Conservation (phyloP, 2,888 invertebrate genomes). For the Tetramorium bicarinatum region DNA sequence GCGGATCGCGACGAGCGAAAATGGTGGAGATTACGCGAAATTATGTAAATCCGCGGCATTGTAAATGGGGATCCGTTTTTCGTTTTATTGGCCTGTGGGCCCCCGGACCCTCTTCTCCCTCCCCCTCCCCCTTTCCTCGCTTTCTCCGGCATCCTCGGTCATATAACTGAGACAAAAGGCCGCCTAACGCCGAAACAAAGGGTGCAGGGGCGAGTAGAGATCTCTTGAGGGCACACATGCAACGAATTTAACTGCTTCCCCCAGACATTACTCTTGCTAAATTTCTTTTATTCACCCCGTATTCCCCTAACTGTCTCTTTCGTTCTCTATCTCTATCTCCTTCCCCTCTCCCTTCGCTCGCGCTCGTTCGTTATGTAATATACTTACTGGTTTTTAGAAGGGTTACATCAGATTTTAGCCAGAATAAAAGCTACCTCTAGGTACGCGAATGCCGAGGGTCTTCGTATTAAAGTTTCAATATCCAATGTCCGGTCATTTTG, state of each 20-base stretch:
- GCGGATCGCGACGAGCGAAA: conserved; percentile 80
- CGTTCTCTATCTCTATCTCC: conserved; percentile 45
- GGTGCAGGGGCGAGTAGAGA: conserved; percentile 77
- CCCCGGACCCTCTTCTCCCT: not conserved
- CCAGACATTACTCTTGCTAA: conserved; percentile 83
- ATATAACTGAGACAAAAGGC: conserved; percentile 86
- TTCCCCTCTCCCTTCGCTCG: conserved; percentile 3
- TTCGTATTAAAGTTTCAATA: conserved; percentile 6
- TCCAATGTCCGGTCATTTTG: not conserved
- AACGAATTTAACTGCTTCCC: conserved; percentile 86
- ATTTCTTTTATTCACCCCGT: conserved; percentile 84
- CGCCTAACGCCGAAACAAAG: conserved; percentile 85
- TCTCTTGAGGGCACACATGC: conserved; percentile 85
- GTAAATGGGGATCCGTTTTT: conserved; percentile 83
- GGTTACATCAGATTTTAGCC: conserved; percentile 27
- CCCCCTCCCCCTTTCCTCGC: not conserved
- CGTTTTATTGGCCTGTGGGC: conserved; percentile 84
- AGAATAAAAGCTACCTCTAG: conserved; percentile 1
- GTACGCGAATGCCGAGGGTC: conserved; percentile 6
- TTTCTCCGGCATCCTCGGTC: conserved; percentile 80
- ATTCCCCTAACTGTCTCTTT: conserved; percentile 55
- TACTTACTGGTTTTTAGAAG: conserved; percentile 29
- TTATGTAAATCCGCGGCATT: conserved; percentile 85
- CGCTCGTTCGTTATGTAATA: conserved; percentile 7
- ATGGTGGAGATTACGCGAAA: conserved; percentile 86